Base-by-base conservation (phyloP, 2,797 vertebrate genomes). In the Eurystomus glaucurus region DNA sequence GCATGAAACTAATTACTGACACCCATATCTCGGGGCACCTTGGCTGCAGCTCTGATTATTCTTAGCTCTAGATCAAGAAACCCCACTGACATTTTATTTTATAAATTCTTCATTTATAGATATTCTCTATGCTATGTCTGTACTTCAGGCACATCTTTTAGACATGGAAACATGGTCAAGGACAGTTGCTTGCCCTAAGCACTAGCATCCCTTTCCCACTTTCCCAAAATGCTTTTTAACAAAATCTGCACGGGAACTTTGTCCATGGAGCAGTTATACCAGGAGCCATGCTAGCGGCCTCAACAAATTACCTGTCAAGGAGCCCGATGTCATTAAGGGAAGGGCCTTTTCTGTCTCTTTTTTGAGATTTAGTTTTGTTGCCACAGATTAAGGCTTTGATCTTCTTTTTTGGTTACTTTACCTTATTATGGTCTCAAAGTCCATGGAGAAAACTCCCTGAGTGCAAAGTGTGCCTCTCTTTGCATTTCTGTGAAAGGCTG, bases 1-100 rank as follows among this genome's bases (percentile, higher is more conserved):
- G 77, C 55, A 76, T 70, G 74, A 87, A 96, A 79, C 66, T 93
- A 94, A 95, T 94, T 96, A 93, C 74, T 82, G 70, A 15, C 74
- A 92, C 66, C 55, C 16, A 0, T 92, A 82, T 94, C 66, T 96
- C 83, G 70, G 70, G 80, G 77, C 55, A 88, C 43, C 55, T 92
- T 85, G 58, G 51, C 77, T 92, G 55, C 80, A 69, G 29, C 55
- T 79, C 37, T 74, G 46, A 86, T 82, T 96, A 82, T 79, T 90
- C 83, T 82, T 92, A 74, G 45, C 60, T 94, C 37, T 69, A 82
- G 39, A 92, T 70, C 70, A 71, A 88, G 88, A 92, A 94, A 85
- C 18, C 5, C 29, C 46, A 69, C 50, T 2, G 14, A 88, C 57
- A n/a, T 8, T 23, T 70, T 68, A 80, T 70, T 88, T 72, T 81